These are phyloP conservation scores for Cyprinodon variegatus DNA, from an alignment of 2,113 vertebrate genomes.

Conservation along the genomic window DNA sequence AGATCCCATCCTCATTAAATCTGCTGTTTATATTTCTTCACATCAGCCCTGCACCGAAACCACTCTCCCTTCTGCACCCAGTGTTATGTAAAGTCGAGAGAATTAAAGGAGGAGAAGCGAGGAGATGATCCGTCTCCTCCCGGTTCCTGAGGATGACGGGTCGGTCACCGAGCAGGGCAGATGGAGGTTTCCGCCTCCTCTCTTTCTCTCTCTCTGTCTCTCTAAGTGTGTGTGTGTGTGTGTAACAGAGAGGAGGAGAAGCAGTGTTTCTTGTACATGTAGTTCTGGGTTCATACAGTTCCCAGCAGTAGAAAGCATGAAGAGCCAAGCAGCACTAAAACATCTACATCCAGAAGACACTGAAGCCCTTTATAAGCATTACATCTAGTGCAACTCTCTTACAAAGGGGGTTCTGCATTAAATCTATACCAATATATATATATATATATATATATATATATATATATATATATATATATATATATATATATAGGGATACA, in stretches of 20 bases:
- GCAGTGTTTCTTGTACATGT: constrained; percentile 22
- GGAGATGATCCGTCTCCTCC: constrained; percentile 42
- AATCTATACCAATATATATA: no score
- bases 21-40: not conserved
- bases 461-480: no score
- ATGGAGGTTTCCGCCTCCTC: constrained; percentile 71
- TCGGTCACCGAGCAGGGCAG: constrained; percentile 76
- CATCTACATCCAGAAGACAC: not conserved
- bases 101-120: not conserved
- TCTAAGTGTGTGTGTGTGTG: constrained; percentile 11
- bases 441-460: no score
- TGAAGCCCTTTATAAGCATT: not conserved
- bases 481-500: no score
- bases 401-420: not conserved
- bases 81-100: constrained; percentile 1
- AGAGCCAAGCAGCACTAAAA: not conserved
- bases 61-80: not conserved
- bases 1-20: constrained; percentile 18
- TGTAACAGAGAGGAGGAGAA: constrained; percentile 20
- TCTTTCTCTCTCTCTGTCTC: not conserved
- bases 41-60: not conserved
- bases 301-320: not conserved
- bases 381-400: not conserved
- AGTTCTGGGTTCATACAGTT: not conserved
- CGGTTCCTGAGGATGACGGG: constrained; percentile 68